Conservation (phyloP, 2,797 vertebrate species). For the Coccyzus lansbergi region DNA sequence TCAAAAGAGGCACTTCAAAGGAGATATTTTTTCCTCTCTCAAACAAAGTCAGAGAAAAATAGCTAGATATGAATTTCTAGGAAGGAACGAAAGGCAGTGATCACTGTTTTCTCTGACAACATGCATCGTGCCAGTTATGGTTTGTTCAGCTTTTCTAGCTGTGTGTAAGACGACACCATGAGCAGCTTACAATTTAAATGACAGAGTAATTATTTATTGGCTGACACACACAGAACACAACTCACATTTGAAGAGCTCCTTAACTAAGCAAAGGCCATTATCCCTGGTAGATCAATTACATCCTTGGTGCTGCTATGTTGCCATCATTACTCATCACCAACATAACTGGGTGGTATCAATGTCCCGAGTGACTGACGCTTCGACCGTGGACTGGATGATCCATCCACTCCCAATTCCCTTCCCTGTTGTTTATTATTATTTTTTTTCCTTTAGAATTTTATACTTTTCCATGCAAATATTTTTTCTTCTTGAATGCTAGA, state of each 20-base stretch:
- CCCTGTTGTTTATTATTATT: too few species aligned
- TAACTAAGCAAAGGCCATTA: neutral
- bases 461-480: neutral
- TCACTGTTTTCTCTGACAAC: neutral
- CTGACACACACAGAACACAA: neutral
- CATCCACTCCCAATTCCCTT: neutral
- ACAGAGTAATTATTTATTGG: neutral
- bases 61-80: neutral
- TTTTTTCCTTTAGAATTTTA: neutral
- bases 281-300: neutral
- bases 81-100: neutral
- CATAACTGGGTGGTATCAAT: neutral
- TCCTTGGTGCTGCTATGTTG: neutral
- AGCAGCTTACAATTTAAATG: neutral
- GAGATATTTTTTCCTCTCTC: neutral
- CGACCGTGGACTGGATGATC: neutral
- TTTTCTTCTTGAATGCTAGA: neutral
- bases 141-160: neutral
- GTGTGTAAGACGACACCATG: neutral
- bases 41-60: neutral
- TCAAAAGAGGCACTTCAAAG: neutral
- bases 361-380: neutral
- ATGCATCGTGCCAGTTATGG: fast-evolving
- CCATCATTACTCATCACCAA: neutral
- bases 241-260: neutral